These are phyloP conservation scores for Rhagium mordax DNA, from an alignment of 2,888 invertebrate species.

Conservation along the genomic window DNA sequence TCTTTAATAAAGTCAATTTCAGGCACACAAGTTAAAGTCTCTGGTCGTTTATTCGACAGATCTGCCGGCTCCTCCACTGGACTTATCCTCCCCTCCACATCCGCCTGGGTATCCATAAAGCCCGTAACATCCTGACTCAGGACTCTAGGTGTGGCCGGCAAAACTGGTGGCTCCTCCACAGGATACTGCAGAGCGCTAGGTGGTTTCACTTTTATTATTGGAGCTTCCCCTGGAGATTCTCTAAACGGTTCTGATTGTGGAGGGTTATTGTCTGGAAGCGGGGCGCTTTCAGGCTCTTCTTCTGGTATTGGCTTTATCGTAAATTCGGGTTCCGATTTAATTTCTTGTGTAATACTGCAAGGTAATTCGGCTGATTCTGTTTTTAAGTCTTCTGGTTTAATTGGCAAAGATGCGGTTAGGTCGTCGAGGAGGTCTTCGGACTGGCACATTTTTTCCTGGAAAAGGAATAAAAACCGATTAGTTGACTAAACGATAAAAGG, in stretches of 20 bases:
- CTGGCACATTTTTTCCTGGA: constrained; percentile 75
- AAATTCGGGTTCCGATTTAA: constrained; percentile 53
- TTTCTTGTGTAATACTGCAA: constrained; percentile 54
- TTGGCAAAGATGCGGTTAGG: constrained; percentile 46
- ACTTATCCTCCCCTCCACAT: constrained; percentile 23
- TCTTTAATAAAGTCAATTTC: constrained; percentile 68
- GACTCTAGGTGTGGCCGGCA: not conserved
- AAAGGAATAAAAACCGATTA: constrained; percentile 58
- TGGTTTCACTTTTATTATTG: constrained; percentile 52
- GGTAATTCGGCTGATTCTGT: constrained; percentile 53
- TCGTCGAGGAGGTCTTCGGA: constrained; percentile 74
- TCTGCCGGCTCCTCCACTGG: constrained; percentile 66
- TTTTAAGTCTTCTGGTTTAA: constrained; percentile 71
- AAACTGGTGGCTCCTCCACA: constrained; percentile 17
- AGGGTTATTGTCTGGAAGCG: constrained; percentile 33
- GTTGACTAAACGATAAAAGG: too few relatives aligned
- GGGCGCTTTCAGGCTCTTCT: constrained; percentile 39
- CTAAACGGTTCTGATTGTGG: constrained; percentile 28
- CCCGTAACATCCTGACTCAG: constrained; percentile 18
- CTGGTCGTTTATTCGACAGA: constrained; percentile 66
- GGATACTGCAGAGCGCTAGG: constrained; percentile 44
- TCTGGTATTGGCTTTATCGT: constrained; percentile 51
- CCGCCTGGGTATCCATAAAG: constrained; percentile 21
- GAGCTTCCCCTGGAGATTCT: constrained; percentile 19
- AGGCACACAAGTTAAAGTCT: constrained; percentile 67